These are phyloP conservation scores for Corella eumyota DNA, from an alignment of 23 tunicate genomes.

Conservation along the genomic window DNA sequence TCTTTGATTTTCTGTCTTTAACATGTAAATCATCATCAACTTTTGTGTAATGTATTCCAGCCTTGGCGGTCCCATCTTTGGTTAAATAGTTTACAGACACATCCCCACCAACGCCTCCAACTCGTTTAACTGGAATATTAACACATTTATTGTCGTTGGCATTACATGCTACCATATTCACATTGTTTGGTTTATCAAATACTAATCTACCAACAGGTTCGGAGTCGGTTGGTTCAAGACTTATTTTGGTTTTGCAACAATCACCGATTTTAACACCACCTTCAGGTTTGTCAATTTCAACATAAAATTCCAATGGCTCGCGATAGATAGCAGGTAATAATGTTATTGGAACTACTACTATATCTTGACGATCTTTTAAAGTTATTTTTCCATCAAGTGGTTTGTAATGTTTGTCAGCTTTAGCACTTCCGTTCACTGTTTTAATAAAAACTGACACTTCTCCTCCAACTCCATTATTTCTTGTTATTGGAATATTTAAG, in stretches of 20 bases:
- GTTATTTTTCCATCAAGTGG: conserved; percentile 6
- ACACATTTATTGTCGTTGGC: conserved; percentile 1
- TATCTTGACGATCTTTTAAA: conserved; percentile 14
- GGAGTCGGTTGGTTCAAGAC: too few species aligned
- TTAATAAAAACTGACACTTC: too few species aligned
- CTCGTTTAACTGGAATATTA: not conserved
- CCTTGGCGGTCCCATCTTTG: conserved; percentile 13
- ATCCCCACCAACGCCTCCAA: conserved; percentile 13
- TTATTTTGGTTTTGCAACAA: too few species aligned
- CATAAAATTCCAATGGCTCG: conserved; percentile 15
- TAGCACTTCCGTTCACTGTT: conserved; percentile 3
- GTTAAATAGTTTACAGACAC: conserved; percentile 5
- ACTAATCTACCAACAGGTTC: too few species aligned
- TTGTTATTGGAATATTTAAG: conserved; percentile 8
- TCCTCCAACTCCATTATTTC: conserved; percentile 26
- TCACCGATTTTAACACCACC: too few species aligned
- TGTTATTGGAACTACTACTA: conserved; percentile 8
- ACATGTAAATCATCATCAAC: not conserved
- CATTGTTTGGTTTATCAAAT: too few species aligned
- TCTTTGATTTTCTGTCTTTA: conserved; percentile 1
- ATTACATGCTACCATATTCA: too few species aligned
- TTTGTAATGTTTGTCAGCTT: conserved; percentile 17
- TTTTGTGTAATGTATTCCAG: conserved; percentile 6
- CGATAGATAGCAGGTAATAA: conserved; percentile 4
- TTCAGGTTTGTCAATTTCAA: conserved; percentile 16